A percentile compares a stretch with the other conserved stretches of the same genome.
These are phyloP conservation scores for Glaucidium brasilianum DNA, from an alignment of 2,113 vertebrate species.

Conservation along the genomic window DNA sequence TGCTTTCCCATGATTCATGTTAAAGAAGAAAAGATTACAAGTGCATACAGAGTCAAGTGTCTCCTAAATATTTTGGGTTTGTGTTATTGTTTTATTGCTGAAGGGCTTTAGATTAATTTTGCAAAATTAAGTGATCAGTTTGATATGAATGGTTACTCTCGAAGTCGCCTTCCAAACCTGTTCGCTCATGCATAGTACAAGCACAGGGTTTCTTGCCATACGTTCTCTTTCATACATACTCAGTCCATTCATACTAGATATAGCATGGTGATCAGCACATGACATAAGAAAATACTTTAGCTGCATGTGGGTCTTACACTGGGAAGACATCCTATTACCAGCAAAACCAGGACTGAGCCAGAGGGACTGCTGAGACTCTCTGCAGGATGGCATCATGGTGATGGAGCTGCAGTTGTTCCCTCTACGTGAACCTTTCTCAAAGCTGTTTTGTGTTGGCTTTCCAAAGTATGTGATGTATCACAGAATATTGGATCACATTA, in stretches of 20 bases:
- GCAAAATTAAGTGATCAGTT: not conserved
- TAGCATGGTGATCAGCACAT: not conserved
- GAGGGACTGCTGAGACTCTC: rapidly evolving
- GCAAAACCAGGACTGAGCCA: not conserved
- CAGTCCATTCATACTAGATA: not conserved
- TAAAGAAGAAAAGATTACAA: not conserved
- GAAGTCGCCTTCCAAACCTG: not conserved
- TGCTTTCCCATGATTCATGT: not conserved
- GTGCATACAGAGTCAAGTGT: not conserved
- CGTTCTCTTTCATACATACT: not conserved
- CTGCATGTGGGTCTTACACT: not conserved
- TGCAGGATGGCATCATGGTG: not conserved
- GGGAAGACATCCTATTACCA: not conserved
- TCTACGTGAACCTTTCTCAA: not conserved
- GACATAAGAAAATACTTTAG: not conserved
- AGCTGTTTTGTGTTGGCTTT: not conserved
- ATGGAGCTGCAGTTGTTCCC: not conserved
- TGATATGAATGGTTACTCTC: not conserved
- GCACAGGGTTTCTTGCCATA: not conserved
- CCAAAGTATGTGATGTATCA: not conserved
- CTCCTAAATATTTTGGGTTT: not conserved
- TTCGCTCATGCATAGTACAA: not conserved
- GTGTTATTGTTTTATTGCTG: not conserved
- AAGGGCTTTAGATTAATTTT: not conserved
- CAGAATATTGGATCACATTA: not conserved